Base-by-base conservation (phyloP, 2,113 vertebrate species). In the Peromyscus californicus region DNA sequence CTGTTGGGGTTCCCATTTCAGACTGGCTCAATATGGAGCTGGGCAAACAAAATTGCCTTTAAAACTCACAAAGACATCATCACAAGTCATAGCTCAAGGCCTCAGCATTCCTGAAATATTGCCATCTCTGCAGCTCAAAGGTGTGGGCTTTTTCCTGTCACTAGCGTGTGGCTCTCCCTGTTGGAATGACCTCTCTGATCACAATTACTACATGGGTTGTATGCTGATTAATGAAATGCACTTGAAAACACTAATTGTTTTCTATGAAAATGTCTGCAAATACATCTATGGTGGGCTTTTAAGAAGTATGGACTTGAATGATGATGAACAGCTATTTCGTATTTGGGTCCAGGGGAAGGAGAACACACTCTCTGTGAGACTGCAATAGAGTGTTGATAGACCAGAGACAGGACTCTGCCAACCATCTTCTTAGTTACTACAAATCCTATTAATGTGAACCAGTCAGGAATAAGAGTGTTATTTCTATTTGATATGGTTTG, bases 401-500 rank as follows among this genome's bases (percentile, higher is more conserved):
- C 90, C 78, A 69, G 6, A 94, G 88, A 57, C 12, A 29, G 75
- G 65, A 57, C 89, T 93, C 69, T 88, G 87, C 95, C 84, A 85
- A 84, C 87, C 96, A 86, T 69, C 96, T 98, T 93, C 95, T 92
- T 98, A 97, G 67, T 98, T 98, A 97, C 95, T 96, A 85, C 94
- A 87, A 94, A 98, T 96, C 97, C 96, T 97, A 98, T 97, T 98
- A 98, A 98, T 97, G 95, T 98, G 98, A 98, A 96, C 98, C 83
- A 97, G 91, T 87, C 97, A 91, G 97, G 97, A 97, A 98, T 97
- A 98, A 94, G 97, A 97, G 91, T 94, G 69, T 98, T 98, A 95
- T 79, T 98, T 98, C 95, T 97, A 45, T 97, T 95, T 80, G 92
- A 91, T 96, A 93, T 2, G 78, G 94, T 98, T 98, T 95, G 90